A percentile compares a stretch with the other conserved stretches of the same genome.
phyloP scores from a whole-genome alignment of 2,888 invertebrate genomes.

The Andrena haemorrhoa region DNA sequence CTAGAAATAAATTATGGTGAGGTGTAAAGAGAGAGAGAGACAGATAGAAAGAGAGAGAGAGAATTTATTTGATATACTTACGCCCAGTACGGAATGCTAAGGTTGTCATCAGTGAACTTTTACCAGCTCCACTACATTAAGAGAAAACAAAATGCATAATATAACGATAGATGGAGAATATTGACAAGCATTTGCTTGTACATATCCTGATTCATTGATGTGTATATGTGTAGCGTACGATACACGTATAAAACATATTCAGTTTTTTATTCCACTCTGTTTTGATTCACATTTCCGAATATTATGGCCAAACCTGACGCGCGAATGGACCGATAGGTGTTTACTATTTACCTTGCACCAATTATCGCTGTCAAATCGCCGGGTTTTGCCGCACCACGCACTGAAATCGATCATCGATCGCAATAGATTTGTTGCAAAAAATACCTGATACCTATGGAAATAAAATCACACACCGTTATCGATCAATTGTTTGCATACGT shows the following conservation, averaged over 20 bases:
- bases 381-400: slow-evolving; percentile 92
- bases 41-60: not conserved
- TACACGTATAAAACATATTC: no score
- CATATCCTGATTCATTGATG: no score
- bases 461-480: slow-evolving; percentile 88
- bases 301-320: no score
- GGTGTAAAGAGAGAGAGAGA: not conserved
- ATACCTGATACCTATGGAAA: not conserved
- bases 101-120: slow-evolving; percentile 94
- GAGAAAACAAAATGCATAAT: not conserved
- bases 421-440: not conserved
- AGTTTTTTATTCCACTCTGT: no score
- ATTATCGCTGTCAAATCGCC: slow-evolving; percentile 93
- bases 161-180: no score
- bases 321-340: no score
- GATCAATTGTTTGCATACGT: slow-evolving; percentile 89
- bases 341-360: slow-evolving; percentile 90
- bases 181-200: no score
- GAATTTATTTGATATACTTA: slow-evolving; percentile 82
- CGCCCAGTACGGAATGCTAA: slow-evolving; percentile 92
- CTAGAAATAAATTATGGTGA: not conserved
- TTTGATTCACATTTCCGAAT: not conserved
- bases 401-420: slow-evolving; percentile 83
- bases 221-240: no score
- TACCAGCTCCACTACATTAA: slow-evolving; percentile 92